Percentiles rank a stretch among this genome's conserved stretches.
These are phyloP conservation scores for Drosophila infuscata DNA, from an alignment of 2,888 invertebrate genomes.

Conservation along the genomic window DNA sequence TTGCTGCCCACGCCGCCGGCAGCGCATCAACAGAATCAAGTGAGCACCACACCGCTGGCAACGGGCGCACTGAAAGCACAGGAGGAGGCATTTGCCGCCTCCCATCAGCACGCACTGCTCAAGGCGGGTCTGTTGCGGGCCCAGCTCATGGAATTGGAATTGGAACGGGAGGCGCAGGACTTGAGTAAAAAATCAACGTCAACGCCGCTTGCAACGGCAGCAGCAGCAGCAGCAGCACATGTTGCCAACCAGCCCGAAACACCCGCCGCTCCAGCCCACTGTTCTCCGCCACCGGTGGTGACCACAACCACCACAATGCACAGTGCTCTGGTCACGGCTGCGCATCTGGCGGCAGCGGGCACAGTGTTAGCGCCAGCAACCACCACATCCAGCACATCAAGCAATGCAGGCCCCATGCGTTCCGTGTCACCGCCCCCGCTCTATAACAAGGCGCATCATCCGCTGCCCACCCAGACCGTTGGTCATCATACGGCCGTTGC, in stretches of 20 bases:
- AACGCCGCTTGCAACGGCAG: constrained; percentile 12
- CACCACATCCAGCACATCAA: constrained; percentile 58
- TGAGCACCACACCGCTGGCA: constrained; percentile 72
- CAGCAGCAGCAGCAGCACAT: constrained; percentile 1
- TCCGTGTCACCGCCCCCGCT: constrained; percentile 83
- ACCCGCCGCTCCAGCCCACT: constrained; percentile 41
- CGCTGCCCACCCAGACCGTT: constrained; percentile 62
- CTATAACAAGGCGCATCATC: constrained; percentile 83
- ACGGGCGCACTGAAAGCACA: constrained; percentile 64
- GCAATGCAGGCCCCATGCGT: constrained; percentile 58
- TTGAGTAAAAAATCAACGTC: constrained; percentile 74
- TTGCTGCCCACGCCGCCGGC: constrained; percentile 69
- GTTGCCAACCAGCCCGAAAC: constrained; percentile 13
- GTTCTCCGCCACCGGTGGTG: constrained; percentile 67
- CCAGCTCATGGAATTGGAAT: constrained; percentile 70
- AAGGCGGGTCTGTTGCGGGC: constrained; percentile 66
- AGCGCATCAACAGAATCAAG: constrained; percentile 68
- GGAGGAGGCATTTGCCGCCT: constrained; percentile 61
- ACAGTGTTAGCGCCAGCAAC: constrained; percentile 66
- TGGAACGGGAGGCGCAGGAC: constrained; percentile 80
- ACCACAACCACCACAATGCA: constrained; percentile 59
- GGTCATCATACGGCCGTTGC: constrained; percentile 65
- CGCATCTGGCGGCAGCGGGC: constrained; percentile 55
- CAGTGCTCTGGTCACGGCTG: constrained; percentile 43
- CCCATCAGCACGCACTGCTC: constrained; percentile 65